These are phyloP conservation scores for Vidua macroura DNA, from an alignment of 2,113 vertebrate genomes.

Conservation along the genomic window DNA sequence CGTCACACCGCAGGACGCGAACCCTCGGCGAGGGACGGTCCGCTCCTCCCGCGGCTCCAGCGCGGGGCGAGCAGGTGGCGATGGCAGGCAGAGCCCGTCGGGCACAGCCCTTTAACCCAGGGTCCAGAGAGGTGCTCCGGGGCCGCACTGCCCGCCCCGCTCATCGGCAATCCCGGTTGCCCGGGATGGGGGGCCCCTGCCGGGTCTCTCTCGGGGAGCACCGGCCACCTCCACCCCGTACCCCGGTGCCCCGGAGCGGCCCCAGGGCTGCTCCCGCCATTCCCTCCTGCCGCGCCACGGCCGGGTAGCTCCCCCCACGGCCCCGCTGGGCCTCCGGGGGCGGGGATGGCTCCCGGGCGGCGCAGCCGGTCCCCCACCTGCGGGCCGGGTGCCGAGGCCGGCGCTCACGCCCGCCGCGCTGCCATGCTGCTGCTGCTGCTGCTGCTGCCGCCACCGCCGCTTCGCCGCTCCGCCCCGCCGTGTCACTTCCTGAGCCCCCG, in stretches of 20 bases:
- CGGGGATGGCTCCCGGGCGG: not conserved
- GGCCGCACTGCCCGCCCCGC: not conserved
- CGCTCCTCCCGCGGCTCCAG: not conserved
- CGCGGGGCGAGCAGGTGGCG: not conserved
- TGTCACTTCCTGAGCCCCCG: slow-evolving; percentile 58
- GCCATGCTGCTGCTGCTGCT: not conserved
- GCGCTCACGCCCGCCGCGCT: not conserved
- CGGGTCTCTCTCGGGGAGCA: no score
- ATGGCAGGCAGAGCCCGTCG: not conserved
- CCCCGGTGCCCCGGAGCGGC: not conserved
- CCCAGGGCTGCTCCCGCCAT: not conserved
- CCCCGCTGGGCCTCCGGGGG: not conserved
- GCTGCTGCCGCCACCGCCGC: not conserved
- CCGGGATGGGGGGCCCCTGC: no score
- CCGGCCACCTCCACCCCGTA: not conserved
- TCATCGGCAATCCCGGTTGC: not conserved
- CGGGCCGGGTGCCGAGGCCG: not conserved
- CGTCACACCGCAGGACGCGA: not conserved
- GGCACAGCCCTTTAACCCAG: not conserved
- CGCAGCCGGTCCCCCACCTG: not conserved
- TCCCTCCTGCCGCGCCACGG: not conserved
- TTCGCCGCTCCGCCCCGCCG: not conserved
- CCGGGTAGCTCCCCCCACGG: not conserved
- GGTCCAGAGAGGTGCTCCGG: not conserved
- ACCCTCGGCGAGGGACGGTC: not conserved